Conservation (phyloP, 2,888 invertebrate species). For the Prosapia bicincta region DNA sequence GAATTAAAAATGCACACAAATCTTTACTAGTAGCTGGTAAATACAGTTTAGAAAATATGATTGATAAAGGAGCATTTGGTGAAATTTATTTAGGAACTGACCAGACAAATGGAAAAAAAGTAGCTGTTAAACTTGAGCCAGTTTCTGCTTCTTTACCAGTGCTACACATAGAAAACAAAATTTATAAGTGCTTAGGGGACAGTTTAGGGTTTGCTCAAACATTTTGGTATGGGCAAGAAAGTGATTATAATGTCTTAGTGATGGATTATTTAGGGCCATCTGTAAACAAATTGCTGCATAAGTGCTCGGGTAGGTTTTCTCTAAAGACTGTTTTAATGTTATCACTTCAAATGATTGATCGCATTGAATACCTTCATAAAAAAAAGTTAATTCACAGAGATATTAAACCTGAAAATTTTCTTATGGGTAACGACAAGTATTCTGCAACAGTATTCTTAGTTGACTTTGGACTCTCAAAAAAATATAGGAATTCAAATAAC, state of each 20-base stretch:
- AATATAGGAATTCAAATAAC: background rate
- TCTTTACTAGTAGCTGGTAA: background rate
- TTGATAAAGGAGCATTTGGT: background rate
- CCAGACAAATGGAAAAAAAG: background rate
- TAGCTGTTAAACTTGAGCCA: background rate
- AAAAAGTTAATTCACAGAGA: background rate
- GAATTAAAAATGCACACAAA: too few relatives aligned
- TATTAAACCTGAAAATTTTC: background rate
- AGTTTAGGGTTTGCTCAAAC: background rate
- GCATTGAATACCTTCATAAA: background rate
- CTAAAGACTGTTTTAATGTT: background rate
- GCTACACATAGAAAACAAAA: background rate
- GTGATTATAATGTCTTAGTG: background rate
- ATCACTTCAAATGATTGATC: background rate
- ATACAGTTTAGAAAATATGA: background rate
- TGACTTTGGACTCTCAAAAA: background rate
- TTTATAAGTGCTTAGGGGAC: background rate
- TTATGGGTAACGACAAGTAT: background rate
- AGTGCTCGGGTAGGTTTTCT: background rate
- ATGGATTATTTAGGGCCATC: background rate
- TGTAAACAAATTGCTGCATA: background rate
- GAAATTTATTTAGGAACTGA: background rate
- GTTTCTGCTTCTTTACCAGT: background rate
- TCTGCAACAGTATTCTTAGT: background rate
- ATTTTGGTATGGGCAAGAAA: background rate